Evolutionary conservation across 2,113 vertebrate genomes (phyloP).

Genomic region (Apodemus speciosus): DNA sequence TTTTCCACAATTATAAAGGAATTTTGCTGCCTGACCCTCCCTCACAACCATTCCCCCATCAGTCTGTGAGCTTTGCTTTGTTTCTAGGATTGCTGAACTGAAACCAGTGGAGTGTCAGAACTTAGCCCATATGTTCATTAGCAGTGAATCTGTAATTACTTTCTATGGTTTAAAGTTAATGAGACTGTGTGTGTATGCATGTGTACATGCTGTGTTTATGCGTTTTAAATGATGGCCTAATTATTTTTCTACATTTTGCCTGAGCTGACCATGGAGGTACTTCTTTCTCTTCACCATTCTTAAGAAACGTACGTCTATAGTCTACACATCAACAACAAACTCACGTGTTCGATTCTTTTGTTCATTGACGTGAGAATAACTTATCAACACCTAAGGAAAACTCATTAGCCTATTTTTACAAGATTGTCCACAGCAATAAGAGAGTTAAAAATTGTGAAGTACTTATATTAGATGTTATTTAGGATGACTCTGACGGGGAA

Average conservation of each 20-base stretch:
- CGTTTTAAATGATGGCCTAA: constrained; percentile 62
- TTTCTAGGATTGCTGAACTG: constrained; percentile 66
- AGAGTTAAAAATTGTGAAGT: neutral
- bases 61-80: constrained; percentile 71
- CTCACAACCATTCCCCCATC: constrained; percentile 55
- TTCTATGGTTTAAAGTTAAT: constrained; percentile 74
- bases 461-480: neutral
- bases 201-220: constrained; percentile 13
- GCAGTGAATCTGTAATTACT: constrained; percentile 78
- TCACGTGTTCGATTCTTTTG: neutral
- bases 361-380: constrained; percentile 50
- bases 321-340: neutral
- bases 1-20: constrained; percentile 68
- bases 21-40: constrained; percentile 65
- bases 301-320: neutral
- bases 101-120: constrained; percentile 69
- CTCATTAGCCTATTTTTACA: constrained; percentile 22
- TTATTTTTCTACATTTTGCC: constrained; percentile 72
- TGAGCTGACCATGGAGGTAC: constrained; percentile 54
- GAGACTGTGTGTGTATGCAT: constrained; percentile 39
- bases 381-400: neutral
- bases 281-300: constrained; percentile 44
- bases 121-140: constrained; percentile 74
- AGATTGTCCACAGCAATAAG: neutral
- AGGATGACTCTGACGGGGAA: neutral